phyloP scores from a whole-genome alignment of 2,797 vertebrate genomes.

The Oceanodroma leucorhoa region DNA sequence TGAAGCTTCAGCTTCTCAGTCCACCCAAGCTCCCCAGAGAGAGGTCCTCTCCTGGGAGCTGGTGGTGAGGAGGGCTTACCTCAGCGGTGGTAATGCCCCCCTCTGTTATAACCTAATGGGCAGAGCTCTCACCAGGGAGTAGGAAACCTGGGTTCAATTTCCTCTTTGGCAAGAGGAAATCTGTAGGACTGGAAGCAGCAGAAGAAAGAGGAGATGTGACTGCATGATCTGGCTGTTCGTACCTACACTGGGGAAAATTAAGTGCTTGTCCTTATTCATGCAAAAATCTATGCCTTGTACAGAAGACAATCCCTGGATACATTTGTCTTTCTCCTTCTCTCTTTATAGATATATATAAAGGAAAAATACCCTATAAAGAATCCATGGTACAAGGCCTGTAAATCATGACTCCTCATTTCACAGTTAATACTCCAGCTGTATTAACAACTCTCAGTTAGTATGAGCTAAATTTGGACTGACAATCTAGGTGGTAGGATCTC shows the following conservation, averaged over 20 bases:
- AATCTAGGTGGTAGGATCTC: background rate
- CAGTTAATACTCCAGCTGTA: background rate
- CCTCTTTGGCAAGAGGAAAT: background rate
- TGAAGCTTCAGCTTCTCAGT: background rate
- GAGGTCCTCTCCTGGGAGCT: background rate
- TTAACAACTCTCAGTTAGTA: background rate
- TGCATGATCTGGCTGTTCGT: background rate
- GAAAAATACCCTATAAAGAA: background rate
- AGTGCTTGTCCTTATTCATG: background rate
- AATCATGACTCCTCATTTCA: background rate
- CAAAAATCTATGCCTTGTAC: background rate
- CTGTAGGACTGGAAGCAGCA: background rate
- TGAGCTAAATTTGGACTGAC: background rate
- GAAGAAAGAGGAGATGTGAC: background rate
- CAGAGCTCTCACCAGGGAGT: background rate
- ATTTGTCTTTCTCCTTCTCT: background rate
- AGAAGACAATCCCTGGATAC: background rate
- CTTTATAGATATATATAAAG: background rate
- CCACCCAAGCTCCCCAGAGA: background rate
- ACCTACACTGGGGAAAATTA: background rate
- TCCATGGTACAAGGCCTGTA: background rate
- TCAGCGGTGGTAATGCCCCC: background rate
- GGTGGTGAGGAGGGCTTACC: background rate
- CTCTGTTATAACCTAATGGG: background rate
- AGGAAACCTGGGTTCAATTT: background rate